Conservation (phyloP, 2,888 invertebrate genomes). For the Heliothis peltigera region DNA sequence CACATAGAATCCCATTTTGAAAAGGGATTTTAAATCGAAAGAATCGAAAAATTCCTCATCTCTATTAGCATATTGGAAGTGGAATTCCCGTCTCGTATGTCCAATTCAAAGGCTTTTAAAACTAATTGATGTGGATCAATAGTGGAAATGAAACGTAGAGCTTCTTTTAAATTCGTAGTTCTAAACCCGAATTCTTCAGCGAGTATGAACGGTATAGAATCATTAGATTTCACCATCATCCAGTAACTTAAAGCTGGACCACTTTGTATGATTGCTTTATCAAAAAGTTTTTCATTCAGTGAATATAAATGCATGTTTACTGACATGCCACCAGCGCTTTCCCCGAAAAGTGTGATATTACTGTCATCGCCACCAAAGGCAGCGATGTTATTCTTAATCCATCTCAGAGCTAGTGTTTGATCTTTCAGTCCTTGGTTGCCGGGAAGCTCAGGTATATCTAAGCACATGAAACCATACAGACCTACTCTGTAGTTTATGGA, state of each 20-base stretch:
- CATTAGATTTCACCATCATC: constrained; percentile 41
- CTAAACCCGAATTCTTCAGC: constrained; percentile 20
- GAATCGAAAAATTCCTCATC: constrained; percentile 15
- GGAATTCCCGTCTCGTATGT: constrained; percentile 30
- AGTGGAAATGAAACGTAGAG: constrained; percentile 26
- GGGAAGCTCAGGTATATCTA: constrained; percentile 58
- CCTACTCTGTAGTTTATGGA: constrained; percentile 35
- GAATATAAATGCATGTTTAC: constrained; percentile 45
- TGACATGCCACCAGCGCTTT: constrained; percentile 66
- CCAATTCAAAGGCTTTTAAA: constrained; percentile 16
- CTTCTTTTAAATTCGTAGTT: constrained; percentile 24
- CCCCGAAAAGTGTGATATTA: constrained; percentile 63
- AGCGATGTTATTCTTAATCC: constrained; percentile 67
- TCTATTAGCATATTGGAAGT: constrained; percentile 9
- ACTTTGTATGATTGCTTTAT: constrained; percentile 44
- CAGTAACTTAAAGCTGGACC: constrained; percentile 41
- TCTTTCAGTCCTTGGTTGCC: constrained; percentile 72
- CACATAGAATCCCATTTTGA: constrained; percentile 37
- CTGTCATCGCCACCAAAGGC: constrained; percentile 64
- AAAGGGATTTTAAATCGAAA: constrained; percentile 18
- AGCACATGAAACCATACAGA: constrained; percentile 64
- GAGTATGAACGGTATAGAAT: constrained; percentile 21
- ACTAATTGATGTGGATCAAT: constrained; percentile 16
- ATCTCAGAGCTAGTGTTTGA: constrained; percentile 63
- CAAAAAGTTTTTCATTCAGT: constrained; percentile 35